Evolutionary conservation across 2,888 invertebrate species (phyloP).

Genomic region (Morpho deidamia): DNA sequence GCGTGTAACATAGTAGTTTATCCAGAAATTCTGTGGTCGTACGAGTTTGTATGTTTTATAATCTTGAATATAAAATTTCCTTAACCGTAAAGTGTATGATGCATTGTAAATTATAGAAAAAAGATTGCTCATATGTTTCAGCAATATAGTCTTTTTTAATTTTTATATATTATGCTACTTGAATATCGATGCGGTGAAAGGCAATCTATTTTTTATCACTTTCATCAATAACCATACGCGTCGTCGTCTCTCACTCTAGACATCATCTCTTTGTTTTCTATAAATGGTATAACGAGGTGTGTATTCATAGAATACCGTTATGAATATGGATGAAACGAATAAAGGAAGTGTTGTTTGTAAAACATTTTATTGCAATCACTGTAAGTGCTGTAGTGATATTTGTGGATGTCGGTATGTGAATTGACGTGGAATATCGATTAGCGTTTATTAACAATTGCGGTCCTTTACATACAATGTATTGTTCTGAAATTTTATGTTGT

Average conservation of each 20-base stretch:
- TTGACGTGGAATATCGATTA: conserved; percentile 1
- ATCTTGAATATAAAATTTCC: no score
- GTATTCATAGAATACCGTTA: not conserved
- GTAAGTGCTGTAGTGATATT: not conserved
- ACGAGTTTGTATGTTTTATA: no score
- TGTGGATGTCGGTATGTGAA: not conserved
- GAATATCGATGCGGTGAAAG: no score
- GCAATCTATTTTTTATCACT: no score
- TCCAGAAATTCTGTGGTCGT: no score
- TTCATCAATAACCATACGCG: not conserved
- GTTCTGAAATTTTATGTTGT: no score
- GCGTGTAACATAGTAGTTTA: no score
- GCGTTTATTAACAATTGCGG: not conserved
- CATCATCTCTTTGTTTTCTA: conserved; percentile 18
- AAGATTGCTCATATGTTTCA: no score
- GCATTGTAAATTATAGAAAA: no score
- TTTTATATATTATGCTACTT: no score
- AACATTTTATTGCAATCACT: conserved; percentile 12
- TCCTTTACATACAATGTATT: not conserved
- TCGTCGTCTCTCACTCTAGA: not conserved
- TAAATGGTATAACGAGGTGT: conserved; percentile 10
- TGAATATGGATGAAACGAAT: conserved; percentile 9
- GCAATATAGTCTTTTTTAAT: no score
- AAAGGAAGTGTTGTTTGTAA: conserved; percentile 13
- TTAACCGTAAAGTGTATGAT: no score